A percentile compares a stretch with the other conserved stretches of the same genome.
These are phyloP conservation scores for Tetramorium parvispinum DNA, from an alignment of 1,140 invertebrate species.

Conservation along the genomic window DNA sequence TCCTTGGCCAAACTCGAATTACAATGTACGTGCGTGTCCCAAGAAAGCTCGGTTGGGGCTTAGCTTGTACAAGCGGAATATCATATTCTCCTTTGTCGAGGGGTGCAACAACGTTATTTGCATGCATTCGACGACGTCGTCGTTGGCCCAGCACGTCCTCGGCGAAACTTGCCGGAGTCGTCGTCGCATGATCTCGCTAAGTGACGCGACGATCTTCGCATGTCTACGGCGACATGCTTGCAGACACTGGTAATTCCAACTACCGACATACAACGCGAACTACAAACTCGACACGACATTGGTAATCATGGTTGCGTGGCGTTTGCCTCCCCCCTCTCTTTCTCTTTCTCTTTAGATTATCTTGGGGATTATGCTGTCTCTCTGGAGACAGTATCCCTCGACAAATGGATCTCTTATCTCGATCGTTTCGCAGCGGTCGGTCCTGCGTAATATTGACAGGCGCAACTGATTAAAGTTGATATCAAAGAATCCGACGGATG, in stretches of 20 bases:
- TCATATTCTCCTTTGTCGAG: conserved; percentile 52
- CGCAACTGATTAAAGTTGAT: conserved; percentile 29
- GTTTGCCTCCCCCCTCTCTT: not conserved
- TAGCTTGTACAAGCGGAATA: conserved; percentile 41
- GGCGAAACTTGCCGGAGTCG: conserved; percentile 38
- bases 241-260: conserved; percentile 48
- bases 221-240: conserved; percentile 34
- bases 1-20: conserved; percentile 48
- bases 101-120: conserved; percentile 49
- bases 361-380: conserved; percentile 46
- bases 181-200: conserved; percentile 55
- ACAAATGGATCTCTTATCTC: conserved; percentile 35
- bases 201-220: conserved; percentile 53
- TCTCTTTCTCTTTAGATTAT: not conserved
- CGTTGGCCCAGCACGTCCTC: conserved; percentile 23
- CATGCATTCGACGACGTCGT: conserved; percentile 46
- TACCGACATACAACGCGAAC: conserved; percentile 19
- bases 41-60: not conserved
- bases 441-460: not conserved
- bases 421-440: not conserved
- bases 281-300: conserved; percentile 50
- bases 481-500: not conserved
- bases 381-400: conserved; percentile 28
- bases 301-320: conserved; percentile 39
- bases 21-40: conserved; percentile 35